Conservation (phyloP, 2,797 vertebrate genomes). For the Pangasius mekongensis region DNA sequence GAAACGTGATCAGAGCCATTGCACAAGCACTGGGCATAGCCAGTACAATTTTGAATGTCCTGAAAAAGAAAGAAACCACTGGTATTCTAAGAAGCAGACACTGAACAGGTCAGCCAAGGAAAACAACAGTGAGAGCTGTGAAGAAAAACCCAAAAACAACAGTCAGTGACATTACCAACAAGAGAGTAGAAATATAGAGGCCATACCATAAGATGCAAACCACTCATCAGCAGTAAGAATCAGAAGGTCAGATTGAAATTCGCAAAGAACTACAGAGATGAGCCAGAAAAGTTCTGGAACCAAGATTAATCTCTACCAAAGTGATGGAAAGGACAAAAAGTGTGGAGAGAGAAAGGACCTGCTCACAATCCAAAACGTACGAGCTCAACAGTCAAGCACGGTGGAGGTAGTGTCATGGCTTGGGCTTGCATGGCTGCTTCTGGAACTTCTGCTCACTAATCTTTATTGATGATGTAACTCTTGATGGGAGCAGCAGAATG, state of each 20-base stretch:
- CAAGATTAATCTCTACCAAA: not conserved
- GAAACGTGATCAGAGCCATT: not conserved
- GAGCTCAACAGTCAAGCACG: too few relatives aligned
- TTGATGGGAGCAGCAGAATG: not conserved
- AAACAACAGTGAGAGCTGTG: not conserved
- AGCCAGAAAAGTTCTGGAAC: not conserved
- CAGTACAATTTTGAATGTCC: not conserved
- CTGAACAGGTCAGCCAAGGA: not conserved
- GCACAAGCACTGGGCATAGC: not conserved
- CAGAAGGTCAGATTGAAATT: not conserved
- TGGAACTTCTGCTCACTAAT: too few relatives aligned
- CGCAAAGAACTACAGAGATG: not conserved
- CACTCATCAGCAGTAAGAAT: not conserved
- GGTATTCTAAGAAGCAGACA: not conserved
- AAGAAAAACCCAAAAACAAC: not conserved
- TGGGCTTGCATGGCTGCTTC: not conserved
- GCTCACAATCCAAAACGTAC: not conserved
- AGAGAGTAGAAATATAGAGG: not conserved
- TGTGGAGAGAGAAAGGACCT: not conserved
- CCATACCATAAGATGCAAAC: not conserved
- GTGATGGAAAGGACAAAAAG: not conserved
- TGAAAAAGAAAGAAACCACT: not conserved
- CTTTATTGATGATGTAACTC: not conserved
- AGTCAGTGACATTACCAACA: not conserved
- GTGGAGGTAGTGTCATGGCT: not conserved